Percentiles rank a stretch among this genome's conserved stretches.
phyloP scores from a whole-genome alignment of 2,113 vertebrate genomes.

The Tupaia tana region DNA sequence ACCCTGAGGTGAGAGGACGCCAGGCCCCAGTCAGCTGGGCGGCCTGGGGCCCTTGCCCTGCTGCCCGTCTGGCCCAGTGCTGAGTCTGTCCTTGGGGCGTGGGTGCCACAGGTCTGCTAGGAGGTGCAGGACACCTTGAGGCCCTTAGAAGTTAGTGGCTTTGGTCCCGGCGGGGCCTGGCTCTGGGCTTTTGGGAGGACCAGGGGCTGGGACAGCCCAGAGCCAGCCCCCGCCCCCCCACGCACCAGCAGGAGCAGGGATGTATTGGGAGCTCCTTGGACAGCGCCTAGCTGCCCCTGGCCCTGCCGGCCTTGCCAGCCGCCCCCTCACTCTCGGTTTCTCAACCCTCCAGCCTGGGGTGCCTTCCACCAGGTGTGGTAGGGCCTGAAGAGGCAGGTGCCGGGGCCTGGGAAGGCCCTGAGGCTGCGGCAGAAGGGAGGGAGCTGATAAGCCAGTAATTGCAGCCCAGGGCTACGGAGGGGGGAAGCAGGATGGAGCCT shows the following conservation, averaged over 20 bases:
- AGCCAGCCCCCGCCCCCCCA: not conserved
- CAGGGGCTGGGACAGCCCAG: not conserved
- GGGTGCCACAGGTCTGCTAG: rapidly evolving
- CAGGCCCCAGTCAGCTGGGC: rapidly evolving
- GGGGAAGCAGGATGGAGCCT: not conserved
- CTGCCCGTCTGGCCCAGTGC: not conserved
- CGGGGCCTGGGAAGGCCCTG: not conserved
- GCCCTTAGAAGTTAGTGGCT: rapidly evolving
- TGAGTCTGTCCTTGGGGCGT: not conserved
- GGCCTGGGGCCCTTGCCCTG: no score
- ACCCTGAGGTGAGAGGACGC: no score
- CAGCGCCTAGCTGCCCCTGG: rapidly evolving
- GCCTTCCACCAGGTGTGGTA: not conserved
- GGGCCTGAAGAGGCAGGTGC: not conserved
- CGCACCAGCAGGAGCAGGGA: rapidly evolving
- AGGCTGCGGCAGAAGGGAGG: not conserved
- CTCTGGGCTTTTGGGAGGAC: no score
- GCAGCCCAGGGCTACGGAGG: not conserved
- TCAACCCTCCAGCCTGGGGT: not conserved
- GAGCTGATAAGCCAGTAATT: not conserved
- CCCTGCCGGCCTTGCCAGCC: not conserved
- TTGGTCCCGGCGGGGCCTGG: no score
- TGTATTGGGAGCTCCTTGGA: rapidly evolving
- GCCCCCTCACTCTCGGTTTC: not conserved
- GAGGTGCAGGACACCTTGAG: rapidly evolving